These are phyloP conservation scores for Porites australiensis DNA, from an alignment of 64 coral and sea anemone species.

Conservation along the genomic window DNA sequence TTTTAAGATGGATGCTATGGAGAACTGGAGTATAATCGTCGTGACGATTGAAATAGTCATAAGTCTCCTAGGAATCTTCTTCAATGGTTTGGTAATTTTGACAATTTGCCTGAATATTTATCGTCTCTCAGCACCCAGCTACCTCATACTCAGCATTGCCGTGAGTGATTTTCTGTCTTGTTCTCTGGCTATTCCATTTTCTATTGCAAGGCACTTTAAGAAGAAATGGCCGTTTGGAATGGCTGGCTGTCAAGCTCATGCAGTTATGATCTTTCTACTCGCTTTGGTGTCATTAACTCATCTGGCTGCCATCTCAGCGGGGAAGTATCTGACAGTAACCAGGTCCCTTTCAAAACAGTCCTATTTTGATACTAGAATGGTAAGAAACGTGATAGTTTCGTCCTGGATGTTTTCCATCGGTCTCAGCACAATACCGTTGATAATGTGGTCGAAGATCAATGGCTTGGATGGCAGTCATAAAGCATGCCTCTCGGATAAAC, in stretches of 20 bases:
- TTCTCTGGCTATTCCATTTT: conserved; percentile 40
- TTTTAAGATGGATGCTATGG: neutral
- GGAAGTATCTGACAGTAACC: conserved; percentile 63
- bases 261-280: conserved; percentile 56
- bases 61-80: conserved; percentile 11
- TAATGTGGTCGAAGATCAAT: conserved; percentile 39
- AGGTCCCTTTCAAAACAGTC: conserved; percentile 24
- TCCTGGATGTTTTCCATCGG: conserved; percentile 42
- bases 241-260: conserved; percentile 36
- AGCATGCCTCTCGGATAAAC: conserved; percentile 26
- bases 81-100: conserved; percentile 42
- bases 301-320: conserved; percentile 38
- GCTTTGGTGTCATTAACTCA: conserved; percentile 43
- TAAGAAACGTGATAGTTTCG: neutral
- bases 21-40: neutral
- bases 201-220: neutral
- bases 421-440: conserved; percentile 25
- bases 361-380: conserved; percentile 20
- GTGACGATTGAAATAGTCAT: neutral
- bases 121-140: conserved; percentile 10
- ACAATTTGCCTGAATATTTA: conserved; percentile 13
- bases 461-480: conserved; percentile 16
- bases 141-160: conserved; percentile 58
- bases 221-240: conserved; percentile 39
- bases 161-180: conserved; percentile 64